phyloP scores from a whole-genome alignment of 1,140 invertebrate genomes.

The Oppia nitens region DNA sequence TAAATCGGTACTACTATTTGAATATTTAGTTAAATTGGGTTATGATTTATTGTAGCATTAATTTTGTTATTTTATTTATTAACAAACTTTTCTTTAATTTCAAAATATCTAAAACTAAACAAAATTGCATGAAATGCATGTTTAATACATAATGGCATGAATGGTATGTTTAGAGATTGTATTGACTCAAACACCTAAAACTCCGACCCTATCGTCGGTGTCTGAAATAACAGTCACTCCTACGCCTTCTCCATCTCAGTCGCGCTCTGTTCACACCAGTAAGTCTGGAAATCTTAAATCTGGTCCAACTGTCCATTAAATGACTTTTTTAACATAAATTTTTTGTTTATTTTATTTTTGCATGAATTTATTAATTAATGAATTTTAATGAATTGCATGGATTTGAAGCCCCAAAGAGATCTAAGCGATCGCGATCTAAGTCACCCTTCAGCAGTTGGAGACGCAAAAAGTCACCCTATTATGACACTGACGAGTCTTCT shows the following conservation, averaged over 20 bases:
- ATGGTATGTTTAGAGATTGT: background rate
- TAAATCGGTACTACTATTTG: too few relatives aligned
- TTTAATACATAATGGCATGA: background rate
- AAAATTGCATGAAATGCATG: background rate
- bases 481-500: background rate
- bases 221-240: background rate
- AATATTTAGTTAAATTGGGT: too few relatives aligned
- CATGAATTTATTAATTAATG: background rate
- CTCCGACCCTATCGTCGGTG: too few relatives aligned
- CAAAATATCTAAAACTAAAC: background rate
- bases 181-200: background rate
- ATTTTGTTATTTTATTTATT: background rate
- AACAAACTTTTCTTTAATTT: background rate
- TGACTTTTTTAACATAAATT: too few relatives aligned
- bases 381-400: background rate
- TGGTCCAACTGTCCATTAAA: background rate
- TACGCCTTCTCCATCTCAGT: background rate
- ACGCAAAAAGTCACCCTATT: constrained; percentile 33
- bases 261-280: constrained; percentile 7
- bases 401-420: constrained; percentile 22
- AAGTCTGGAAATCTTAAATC: constrained; percentile 11
- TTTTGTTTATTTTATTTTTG: too few relatives aligned
- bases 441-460: constrained; percentile 79
- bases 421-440: constrained; percentile 59
- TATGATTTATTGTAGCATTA: background rate